Conservation (phyloP, 1,140 invertebrate genomes). For the Grapholita molesta region DNA sequence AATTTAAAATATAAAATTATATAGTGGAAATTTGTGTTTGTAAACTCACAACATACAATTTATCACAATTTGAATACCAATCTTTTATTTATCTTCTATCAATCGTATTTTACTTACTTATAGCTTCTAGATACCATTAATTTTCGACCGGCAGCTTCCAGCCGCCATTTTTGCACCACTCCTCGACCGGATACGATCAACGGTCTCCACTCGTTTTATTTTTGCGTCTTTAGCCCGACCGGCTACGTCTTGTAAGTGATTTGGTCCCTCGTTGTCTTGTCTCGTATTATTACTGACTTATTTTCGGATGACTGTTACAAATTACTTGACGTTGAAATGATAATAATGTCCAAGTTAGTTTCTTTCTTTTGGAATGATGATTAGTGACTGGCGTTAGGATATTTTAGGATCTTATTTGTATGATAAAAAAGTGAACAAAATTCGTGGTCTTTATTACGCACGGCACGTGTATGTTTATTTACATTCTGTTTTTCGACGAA, state of each 20-base stretch:
- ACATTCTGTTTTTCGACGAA: not conserved
- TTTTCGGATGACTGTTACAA: slow-evolving; percentile 30
- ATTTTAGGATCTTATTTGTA: not conserved
- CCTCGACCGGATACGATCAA: slow-evolving; percentile 5
- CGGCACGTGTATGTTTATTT: not conserved
- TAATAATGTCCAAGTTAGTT: not conserved
- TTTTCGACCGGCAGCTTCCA: not conserved
- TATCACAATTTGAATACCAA: no score
- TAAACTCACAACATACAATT: no score
- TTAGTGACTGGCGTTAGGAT: not conserved
- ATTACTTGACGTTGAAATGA: slow-evolving; percentile 19
- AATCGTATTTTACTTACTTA: no score
- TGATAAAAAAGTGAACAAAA: not conserved
- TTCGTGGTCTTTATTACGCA: not conserved
- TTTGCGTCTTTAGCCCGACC: not conserved
- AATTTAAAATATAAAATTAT: no score
- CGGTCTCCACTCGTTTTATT: slow-evolving; percentile 6
- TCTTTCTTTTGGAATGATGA: slow-evolving; percentile 4
- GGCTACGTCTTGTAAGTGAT: slow-evolving; percentile 17
- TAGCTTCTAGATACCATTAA: no score
- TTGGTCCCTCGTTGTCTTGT: slow-evolving; percentile 20
- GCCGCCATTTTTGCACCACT: not conserved
- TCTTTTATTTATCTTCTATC: no score
- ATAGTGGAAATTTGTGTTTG: no score
- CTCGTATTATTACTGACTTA: slow-evolving; percentile 27